These are phyloP conservation scores for Ondatra zibethicus DNA, from an alignment of 2,113 vertebrate species.

Conservation along the genomic window DNA sequence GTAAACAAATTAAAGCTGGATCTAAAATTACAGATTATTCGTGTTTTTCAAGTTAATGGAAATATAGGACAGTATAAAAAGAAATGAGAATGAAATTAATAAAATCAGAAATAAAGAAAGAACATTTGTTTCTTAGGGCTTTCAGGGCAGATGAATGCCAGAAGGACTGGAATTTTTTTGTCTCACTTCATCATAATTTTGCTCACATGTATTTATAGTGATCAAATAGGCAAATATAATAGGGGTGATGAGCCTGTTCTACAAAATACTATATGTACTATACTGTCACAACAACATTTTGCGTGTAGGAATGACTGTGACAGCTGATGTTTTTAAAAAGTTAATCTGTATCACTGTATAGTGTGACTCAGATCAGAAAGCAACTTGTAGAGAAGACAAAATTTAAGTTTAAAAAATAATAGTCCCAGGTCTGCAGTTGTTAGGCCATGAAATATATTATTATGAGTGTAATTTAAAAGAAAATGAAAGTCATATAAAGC, in stretches of 20 bases:
- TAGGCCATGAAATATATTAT: neutral
- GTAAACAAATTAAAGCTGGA: neutral
- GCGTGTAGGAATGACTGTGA: neutral
- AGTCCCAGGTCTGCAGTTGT: neutral
- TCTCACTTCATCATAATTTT: conserved; percentile 9
- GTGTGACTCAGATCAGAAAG: neutral
- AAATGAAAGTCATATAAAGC: neutral
- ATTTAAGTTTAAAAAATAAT: conserved; percentile 10
- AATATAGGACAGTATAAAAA: neutral
- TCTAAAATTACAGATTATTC: neutral
- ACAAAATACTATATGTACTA: neutral
- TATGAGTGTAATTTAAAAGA: neutral
- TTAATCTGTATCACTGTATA: neutral
- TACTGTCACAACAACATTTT: neutral
- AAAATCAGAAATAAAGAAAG: neutral
- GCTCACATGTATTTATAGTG: neutral
- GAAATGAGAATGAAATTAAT: neutral
- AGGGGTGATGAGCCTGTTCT: neutral
- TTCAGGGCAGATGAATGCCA: neutral
- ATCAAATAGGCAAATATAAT: neutral
- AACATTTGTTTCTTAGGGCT: neutral
- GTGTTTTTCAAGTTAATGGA: neutral
- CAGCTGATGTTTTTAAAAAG: neutral
- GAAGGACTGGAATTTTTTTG: neutral
- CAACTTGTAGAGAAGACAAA: neutral